phyloP scores from a whole-genome alignment of 1,140 invertebrate genomes.

The Ceratina calcarata region DNA sequence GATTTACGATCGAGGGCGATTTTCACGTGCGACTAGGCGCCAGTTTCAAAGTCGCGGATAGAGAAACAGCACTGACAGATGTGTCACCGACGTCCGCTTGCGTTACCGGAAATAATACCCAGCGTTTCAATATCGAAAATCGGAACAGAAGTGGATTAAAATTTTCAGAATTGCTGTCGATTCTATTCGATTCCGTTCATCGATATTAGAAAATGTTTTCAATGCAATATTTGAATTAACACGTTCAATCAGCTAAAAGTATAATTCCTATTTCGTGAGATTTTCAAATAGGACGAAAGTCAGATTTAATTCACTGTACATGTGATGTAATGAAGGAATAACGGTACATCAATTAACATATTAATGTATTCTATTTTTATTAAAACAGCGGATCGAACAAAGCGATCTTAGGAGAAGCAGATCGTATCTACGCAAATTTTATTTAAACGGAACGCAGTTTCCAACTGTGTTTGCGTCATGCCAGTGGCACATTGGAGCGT shows the following conservation, averaged over 20 bases:
- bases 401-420: too few species aligned
- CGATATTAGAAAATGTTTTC: too few species aligned
- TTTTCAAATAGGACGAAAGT: too few species aligned
- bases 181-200: too few species aligned
- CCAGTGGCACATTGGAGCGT: slow-evolving; percentile 7
- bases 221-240: too few species aligned
- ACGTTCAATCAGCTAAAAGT: too few species aligned
- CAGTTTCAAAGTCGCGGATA: background rate
- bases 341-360: too few species aligned
- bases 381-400: too few species aligned
- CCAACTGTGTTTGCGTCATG: slow-evolving; percentile 30
- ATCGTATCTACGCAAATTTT: background rate
- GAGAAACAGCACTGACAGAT: background rate
- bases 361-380: too few species aligned
- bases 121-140: slow-evolving; percentile 42
- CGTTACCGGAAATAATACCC: background rate
- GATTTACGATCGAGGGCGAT: background rate
- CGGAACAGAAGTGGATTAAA: slow-evolving; percentile 56
- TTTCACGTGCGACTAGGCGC: background rate
- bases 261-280: too few species aligned
- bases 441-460: slow-evolving; percentile 4
- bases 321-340: too few species aligned
- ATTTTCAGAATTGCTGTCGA: slow-evolving; percentile 40
- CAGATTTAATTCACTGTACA: too few species aligned
- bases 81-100: slow-evolving; percentile 12